Conservation (phyloP, 2,797 vertebrate species). For the Rhodeus uyekii region DNA sequence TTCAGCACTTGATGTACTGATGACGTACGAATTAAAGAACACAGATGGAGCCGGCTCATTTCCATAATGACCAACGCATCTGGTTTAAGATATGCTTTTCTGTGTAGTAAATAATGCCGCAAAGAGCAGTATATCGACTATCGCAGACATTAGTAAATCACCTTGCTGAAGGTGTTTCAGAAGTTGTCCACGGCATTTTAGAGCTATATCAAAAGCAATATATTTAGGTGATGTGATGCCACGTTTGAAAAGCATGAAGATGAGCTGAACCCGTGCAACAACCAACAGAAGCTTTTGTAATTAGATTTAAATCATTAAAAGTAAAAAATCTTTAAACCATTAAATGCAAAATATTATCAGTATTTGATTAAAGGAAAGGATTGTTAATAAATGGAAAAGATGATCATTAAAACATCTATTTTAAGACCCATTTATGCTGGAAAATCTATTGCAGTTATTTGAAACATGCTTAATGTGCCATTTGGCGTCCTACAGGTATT, state of each 20-base stretch:
- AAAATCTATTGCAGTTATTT: background rate
- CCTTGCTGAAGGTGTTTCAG: too few relatives aligned
- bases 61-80: too few relatives aligned
- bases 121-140: too few relatives aligned
- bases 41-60: too few relatives aligned
- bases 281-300: background rate
- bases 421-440: background rate
- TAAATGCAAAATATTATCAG: background rate
- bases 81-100: too few relatives aligned
- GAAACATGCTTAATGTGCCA: constrained; percentile 11
- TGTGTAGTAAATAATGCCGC: too few relatives aligned
- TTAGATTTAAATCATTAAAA: background rate
- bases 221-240: background rate
- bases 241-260: background rate
- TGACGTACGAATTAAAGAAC: too few relatives aligned
- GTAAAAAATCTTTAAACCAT: background rate
- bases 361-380: background rate
- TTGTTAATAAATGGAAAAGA: background rate
- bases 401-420: constrained; percentile 17
- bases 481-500: constrained; percentile 18
- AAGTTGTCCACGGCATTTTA: too few relatives aligned
- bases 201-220: too few relatives aligned
- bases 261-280: background rate
- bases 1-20: too few relatives aligned
- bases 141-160: too few relatives aligned